A percentile compares a stretch with the other conserved stretches of the same genome.
These are phyloP conservation scores for Ancistrus triradiatus DNA, from an alignment of 2,113 vertebrate genomes.

Conservation along the genomic window DNA sequence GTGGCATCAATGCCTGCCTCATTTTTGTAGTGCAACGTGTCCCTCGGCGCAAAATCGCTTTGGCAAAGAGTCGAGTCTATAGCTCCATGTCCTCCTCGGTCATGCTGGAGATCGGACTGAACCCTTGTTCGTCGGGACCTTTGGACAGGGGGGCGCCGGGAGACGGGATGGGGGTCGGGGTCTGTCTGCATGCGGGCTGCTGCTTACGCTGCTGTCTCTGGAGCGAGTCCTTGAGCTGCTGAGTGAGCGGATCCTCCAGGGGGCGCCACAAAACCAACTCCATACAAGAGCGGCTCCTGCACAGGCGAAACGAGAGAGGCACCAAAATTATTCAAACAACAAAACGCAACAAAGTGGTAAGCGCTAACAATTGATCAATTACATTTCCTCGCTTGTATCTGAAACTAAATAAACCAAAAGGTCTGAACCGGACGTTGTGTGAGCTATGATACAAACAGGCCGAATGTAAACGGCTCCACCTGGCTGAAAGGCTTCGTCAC, in stretches of 20 bases:
- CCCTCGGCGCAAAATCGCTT: too few relatives aligned
- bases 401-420: too few relatives aligned
- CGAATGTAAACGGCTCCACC: too few relatives aligned
- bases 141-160: constrained; percentile 36
- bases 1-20: constrained; percentile 1
- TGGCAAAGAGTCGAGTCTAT: constrained; percentile 46
- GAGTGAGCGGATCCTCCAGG: constrained; percentile 64
- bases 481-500: too few relatives aligned
- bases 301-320: neutral
- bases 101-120: constrained; percentile 39
- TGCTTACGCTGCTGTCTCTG: constrained; percentile 66
- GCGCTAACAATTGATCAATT: too few relatives aligned
- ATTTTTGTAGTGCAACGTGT: constrained; percentile 8
- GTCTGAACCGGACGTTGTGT: too few relatives aligned
- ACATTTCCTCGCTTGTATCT: too few relatives aligned
- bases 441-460: too few relatives aligned
- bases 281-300: constrained; percentile 75
- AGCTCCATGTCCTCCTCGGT: constrained; percentile 77
- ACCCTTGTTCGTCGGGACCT: constrained; percentile 41
- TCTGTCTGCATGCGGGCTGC: constrained; percentile 52
- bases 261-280: constrained; percentile 77
- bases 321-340: too few relatives aligned
- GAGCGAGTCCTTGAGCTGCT: constrained; percentile 61
- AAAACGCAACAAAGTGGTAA: too few relatives aligned
- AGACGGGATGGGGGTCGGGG: constrained; percentile 51